phyloP scores from a whole-genome alignment of 2,113 vertebrate species.

The Atlantisia rogersi region DNA sequence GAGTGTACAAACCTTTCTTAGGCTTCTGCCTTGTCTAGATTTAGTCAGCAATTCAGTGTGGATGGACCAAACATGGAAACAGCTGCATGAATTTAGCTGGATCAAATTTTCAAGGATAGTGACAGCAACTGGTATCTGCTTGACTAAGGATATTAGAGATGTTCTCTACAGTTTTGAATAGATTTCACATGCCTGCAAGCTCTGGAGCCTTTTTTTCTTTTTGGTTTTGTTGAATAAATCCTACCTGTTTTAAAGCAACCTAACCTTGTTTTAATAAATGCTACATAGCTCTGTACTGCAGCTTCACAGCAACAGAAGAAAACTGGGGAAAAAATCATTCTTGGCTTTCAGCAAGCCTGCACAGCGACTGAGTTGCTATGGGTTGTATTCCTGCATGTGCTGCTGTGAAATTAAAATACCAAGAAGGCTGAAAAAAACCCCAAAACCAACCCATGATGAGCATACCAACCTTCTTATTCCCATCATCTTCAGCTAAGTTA shows the following conservation, averaged over 20 bases:
- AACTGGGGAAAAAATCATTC: not conserved
- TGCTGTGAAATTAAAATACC: not conserved
- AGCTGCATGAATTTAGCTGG: not conserved
- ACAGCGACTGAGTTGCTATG: not conserved
- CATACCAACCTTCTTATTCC: not conserved
- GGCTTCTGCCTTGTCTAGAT: not conserved
- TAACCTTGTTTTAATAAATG: conserved; percentile 7
- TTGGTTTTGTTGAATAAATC: not conserved
- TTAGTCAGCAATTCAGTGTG: not conserved
- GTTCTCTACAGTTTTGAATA: not conserved
- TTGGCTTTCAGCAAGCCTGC: not conserved
- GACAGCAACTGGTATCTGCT: not conserved
- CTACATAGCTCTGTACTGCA: not conserved
- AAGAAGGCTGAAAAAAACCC: not conserved
- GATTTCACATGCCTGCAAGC: not conserved
- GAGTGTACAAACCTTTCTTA: not conserved
- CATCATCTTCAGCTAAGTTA: not conserved
- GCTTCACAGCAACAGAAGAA: not conserved
- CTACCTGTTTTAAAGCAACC: not conserved
- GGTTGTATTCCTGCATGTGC: not conserved
- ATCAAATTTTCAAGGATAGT: not conserved
- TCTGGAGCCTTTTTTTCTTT: not conserved
- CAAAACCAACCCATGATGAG: too few species aligned
- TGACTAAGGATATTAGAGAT: not conserved
- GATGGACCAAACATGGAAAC: not conserved